Evolutionary conservation across 1,140 invertebrate genomes (phyloP), one percentile per base, ranked within the genome.

Genomic region (Sitodiplosis mosellana): DNA sequence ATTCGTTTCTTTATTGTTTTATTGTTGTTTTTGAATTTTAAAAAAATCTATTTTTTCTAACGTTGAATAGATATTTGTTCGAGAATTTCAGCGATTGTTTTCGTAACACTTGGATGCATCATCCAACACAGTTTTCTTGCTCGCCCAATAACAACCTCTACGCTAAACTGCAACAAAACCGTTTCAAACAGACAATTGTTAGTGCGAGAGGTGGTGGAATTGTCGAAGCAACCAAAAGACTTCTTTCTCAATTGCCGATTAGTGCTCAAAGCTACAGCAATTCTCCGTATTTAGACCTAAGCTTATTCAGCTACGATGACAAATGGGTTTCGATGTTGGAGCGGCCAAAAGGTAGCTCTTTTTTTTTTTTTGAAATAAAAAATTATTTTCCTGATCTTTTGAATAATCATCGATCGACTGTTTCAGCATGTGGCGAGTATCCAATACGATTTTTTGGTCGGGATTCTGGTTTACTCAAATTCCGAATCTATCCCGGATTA

Each of bases 291-390:
- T 70, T 98, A 14, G 91, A 96, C 65, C 70, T 91, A 46, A 81
- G 85, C 1, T 69, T 96, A 4, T 98, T 96, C 62, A 91, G 81
- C 59, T 97, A 96, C 61, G 91, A 96, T 62, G 90, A 96, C 61
- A 92, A 94, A 64, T 90, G 87, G 80, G 83, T 98, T 0, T 94
- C 91, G 1, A 81, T 88, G 42, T 82, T 95, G 79, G 92, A 96
- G 67, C 73, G 91, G 49, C 92, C 92, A 0, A 95, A 95, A 69
- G 27, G 27, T 27, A 27, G 10, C 3, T 5, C 3, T 27, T 27
- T 10, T n/a, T n/a, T n/a, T n/a, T n/a, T n/a, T n/a, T n/a, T n/a
- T n/a, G n/a, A n/a, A n/a, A 27, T 27, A 27, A 27, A 27, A 27
- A 27, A 27, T 5, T 27, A 3, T 27, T 27, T 27, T 27, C 3